phyloP scores from a whole-genome alignment of 2,888 invertebrate species.

The Amphipoea oculea region DNA sequence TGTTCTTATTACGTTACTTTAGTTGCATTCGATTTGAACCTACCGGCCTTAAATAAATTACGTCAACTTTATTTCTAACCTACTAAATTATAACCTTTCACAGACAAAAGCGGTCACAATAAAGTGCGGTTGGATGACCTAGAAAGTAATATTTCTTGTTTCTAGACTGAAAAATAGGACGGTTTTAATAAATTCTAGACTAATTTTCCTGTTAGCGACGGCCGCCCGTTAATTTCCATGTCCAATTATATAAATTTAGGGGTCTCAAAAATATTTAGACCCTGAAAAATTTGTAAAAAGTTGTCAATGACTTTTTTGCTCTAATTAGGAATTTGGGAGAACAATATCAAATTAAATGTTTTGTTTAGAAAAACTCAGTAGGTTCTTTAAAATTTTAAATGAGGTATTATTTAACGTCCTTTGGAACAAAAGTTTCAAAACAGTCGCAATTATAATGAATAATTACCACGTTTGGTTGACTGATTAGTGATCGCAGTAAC shows the following conservation, averaged over 20 bases:
- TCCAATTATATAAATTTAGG: slow-evolving; percentile 47
- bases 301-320: slow-evolving; percentile 5
- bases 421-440: neutral
- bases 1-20: neutral
- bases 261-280: slow-evolving; percentile 24
- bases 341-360: slow-evolving; percentile 22
- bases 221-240: slow-evolving; percentile 42
- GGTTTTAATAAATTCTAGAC: slow-evolving; percentile 48
- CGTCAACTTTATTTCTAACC: neutral
- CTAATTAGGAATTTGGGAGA: slow-evolving; percentile 20
- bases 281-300: slow-evolving; percentile 14
- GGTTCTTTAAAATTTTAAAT: neutral
- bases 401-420: neutral
- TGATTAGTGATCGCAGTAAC: neutral
- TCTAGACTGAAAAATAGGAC: slow-evolving; percentile 34
- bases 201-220: slow-evolving; percentile 35
- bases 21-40: neutral
- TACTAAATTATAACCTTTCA: slow-evolving; percentile 3
- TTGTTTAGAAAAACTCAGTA: slow-evolving; percentile 9
- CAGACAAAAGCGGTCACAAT: slow-evolving; percentile 19
- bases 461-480: neutral
- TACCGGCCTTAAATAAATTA: neutral
- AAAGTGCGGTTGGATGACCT: neutral
- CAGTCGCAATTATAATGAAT: neutral
- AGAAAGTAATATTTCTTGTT: slow-evolving; percentile 34